phyloP scores from a whole-genome alignment of 2,113 vertebrate genomes.

The Sisor rabdophorus region DNA sequence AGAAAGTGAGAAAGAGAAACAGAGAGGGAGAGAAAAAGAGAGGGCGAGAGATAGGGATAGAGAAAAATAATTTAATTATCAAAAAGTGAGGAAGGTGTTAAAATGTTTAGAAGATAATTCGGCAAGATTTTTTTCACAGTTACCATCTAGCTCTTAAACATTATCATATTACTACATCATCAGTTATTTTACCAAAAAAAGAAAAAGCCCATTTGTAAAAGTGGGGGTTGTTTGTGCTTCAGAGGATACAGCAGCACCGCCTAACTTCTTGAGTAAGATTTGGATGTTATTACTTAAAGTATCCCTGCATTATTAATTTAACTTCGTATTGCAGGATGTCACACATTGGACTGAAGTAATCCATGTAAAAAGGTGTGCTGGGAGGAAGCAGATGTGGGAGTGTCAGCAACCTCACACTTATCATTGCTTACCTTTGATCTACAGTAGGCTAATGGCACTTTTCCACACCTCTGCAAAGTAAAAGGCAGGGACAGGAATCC shows the following conservation, averaged over 20 bases:
- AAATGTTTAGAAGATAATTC: background rate
- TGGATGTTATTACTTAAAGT: constrained; percentile 29
- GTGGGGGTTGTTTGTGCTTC: background rate
- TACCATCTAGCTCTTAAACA: too few relatives aligned
- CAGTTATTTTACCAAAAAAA: background rate
- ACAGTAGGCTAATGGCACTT: constrained; percentile 36
- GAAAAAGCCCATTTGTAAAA: background rate
- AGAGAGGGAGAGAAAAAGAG: background rate
- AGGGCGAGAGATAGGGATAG: constrained; percentile 37
- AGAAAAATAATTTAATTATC: constrained; percentile 18
- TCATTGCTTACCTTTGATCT: constrained; percentile 46
- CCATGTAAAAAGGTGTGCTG: constrained; percentile 47
- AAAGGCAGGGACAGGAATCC: constrained; percentile 22
- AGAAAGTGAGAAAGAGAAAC: background rate
- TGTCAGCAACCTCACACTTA: constrained; percentile 37
- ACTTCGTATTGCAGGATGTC: constrained; percentile 37
- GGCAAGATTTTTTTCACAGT: constrained; percentile 11
- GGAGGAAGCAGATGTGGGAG: constrained; percentile 52
- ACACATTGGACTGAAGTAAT: constrained; percentile 50
- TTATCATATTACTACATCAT: background rate
- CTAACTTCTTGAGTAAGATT: constrained; percentile 2
- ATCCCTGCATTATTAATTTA: constrained; percentile 40
- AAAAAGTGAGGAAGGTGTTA: constrained; percentile 16
- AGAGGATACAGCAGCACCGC: background rate
- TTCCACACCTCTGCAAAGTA: constrained; percentile 36